These are phyloP conservation scores for Thereva unica DNA, from an alignment of 2,888 invertebrate genomes.

Conservation along the genomic window DNA sequence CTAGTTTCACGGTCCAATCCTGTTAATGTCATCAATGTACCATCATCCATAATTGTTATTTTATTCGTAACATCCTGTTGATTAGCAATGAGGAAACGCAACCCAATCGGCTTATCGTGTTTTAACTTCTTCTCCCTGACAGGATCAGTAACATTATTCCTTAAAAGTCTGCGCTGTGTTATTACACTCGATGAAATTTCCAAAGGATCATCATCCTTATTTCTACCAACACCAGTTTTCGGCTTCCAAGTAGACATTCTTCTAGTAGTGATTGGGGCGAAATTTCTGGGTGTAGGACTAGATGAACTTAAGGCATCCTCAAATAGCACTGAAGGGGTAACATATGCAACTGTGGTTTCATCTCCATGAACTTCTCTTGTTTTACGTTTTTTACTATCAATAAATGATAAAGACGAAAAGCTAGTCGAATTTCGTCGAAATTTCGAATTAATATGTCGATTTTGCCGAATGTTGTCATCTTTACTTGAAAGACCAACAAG, in stretches of 20 bases:
- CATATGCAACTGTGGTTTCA: conserved; percentile 14
- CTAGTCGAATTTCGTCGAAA: conserved; percentile 36
- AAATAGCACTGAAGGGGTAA: conserved; percentile 14
- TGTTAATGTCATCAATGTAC: conserved; percentile 76
- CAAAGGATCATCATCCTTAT: background rate
- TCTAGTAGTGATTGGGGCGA: conserved; percentile 22
- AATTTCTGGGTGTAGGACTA: conserved; percentile 8
- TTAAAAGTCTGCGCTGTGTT: conserved; percentile 9
- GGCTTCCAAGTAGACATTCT: conserved; percentile 40
- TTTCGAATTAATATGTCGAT: conserved; percentile 42
- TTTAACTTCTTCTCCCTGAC: conserved; percentile 44
- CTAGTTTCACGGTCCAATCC: conserved; percentile 77
- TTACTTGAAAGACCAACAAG: conserved; percentile 35
- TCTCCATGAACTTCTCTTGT: conserved; percentile 26
- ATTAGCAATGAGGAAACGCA: conserved; percentile 78
- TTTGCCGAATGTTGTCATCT: conserved; percentile 37
- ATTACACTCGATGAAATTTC: conserved; percentile 4
- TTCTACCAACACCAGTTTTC: conserved; percentile 8
- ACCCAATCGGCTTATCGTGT: conserved; percentile 56
- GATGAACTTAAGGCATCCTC: conserved; percentile 13
- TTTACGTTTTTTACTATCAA: conserved; percentile 22
- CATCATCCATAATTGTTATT: conserved; percentile 77
- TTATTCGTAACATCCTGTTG: conserved; percentile 80
- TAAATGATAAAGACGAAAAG: conserved; percentile 5
- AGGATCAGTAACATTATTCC: conserved; percentile 15